Evolutionary conservation across 2,797 vertebrate species (phyloP).

Genomic region (Galago senegalensis): DNA sequence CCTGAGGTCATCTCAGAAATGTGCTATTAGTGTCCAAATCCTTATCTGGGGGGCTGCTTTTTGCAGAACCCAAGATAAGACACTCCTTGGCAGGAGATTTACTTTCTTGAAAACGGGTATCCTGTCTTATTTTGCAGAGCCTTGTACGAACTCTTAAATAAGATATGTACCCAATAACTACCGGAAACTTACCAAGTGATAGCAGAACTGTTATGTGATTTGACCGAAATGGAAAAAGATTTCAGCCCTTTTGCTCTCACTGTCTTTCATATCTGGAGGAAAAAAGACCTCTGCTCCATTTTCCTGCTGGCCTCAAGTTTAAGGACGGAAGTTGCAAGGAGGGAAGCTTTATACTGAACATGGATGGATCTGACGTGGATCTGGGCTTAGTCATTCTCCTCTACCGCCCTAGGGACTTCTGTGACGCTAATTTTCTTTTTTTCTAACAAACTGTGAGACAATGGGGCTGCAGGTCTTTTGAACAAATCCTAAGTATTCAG

Average conservation of each 20-base stretch:
- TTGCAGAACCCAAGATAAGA: background rate
- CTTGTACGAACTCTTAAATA: background rate
- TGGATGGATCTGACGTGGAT: background rate
- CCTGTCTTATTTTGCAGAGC: background rate
- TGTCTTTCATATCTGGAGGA: background rate
- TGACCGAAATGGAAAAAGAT: background rate
- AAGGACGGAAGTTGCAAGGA: background rate
- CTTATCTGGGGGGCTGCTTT: background rate
- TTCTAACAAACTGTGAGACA: background rate
- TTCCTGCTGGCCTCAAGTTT: background rate
- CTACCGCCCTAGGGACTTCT: background rate
- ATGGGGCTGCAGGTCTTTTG: background rate
- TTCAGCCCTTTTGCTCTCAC: background rate
- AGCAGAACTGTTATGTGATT: background rate
- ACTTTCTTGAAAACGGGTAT: background rate
- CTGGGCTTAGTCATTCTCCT: background rate
- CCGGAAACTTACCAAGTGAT: background rate
- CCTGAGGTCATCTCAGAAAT: background rate
- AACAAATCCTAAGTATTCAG: background rate
- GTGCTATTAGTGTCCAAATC: background rate
- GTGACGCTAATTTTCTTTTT: background rate
- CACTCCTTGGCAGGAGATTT: background rate
- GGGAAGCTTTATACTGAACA: background rate
- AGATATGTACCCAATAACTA: background rate
- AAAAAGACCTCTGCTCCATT: constrained; percentile 3